Evolutionary conservation across 2,888 invertebrate species (phyloP), one percentile per base, ranked within the genome.

Genomic region (Danaus chrysippus): DNA sequence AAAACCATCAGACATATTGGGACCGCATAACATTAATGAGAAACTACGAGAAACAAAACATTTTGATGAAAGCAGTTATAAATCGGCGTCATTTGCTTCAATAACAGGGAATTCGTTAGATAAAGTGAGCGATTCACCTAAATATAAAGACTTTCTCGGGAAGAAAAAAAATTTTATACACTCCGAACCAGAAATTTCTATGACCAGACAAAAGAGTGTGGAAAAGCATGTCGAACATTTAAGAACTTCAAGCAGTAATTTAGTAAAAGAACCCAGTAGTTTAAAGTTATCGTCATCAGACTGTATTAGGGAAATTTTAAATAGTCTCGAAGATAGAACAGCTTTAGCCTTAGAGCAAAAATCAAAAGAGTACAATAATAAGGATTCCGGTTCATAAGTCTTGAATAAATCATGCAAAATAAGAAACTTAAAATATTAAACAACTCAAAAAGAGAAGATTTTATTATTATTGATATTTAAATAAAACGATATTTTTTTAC

Each of bases 1-100:
- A 70, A 86, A 77, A 57, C 65, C 75, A 11, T 68, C 78, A 0
- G 83, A 83, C 19, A 34, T 34, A 60, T 72, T 68, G 11, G 58
- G 62, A 15, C n/a, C 54, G 3, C 59, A 43, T 56, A 42, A 44
- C 46, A 17, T 54, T 17, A 63, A 66, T 17, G 44, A 17, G 19
- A 70, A 74, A 61, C 65, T 69, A 52, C 62, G 71, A 42, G 56
- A 15, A 43, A 42, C 42, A 41, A 54, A 11, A 42, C 6, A 13
- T 12, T 9, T 46, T 12, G 42, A 52, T 42, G 54, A 49, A 43
- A 61, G 9, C 17, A 56, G 17, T 41, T 44, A 55, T 10, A 64
- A 64, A 59, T 13, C 57, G 1, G 42, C 52, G 34, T 61, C 62
- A 17, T 11, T 52, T 10, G 58, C 57, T 53, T 44, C 64, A 43